These are phyloP conservation scores for Epinephelus awoara DNA, from an alignment of 2,797 vertebrate species.

Conservation along the genomic window DNA sequence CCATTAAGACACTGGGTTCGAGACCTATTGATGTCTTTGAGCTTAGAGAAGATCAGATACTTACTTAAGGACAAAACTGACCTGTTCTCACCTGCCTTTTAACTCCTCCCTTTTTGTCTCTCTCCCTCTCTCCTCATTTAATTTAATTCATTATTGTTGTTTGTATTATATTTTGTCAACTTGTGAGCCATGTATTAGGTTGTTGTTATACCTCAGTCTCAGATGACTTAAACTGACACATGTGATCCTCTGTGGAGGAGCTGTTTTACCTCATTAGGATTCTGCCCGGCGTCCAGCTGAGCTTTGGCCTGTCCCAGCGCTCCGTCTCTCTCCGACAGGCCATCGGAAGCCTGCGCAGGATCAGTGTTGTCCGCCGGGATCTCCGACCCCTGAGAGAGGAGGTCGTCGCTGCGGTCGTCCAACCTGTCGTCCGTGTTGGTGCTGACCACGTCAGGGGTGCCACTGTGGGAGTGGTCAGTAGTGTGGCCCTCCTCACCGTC, in stretches of 20 bases:
- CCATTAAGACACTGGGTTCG: no score
- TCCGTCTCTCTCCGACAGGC: conserved; percentile 86
- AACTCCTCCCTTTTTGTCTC: no score
- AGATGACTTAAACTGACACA: conserved; percentile 36
- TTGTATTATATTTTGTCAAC: no score
- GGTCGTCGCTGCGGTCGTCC: conserved; percentile 91
- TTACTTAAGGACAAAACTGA: no score
- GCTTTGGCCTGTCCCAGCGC: conserved; percentile 83
- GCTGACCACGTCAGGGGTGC: conserved; percentile 94
- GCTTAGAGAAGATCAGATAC: no score
- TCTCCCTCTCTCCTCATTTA: no score
- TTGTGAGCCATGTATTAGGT: no score
- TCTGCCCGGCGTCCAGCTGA: conserved; percentile 87
- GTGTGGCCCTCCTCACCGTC: conserved; percentile 95
- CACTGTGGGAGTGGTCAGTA: conserved; percentile 93
- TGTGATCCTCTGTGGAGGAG: conserved; percentile 28
- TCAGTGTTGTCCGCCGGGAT: conserved; percentile 89
- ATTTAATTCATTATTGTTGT: no score
- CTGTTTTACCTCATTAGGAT: conserved; percentile 79
- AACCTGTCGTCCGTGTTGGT: conserved; percentile 93
- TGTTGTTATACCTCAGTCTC: background rate
- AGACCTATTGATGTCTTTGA: no score
- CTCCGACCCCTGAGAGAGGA: conserved; percentile 93
- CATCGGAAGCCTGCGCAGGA: conserved; percentile 76
- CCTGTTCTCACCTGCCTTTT: no score